Base-by-base conservation (phyloP, 1,140 invertebrate genomes). In the Ruditapes philippinarum region DNA sequence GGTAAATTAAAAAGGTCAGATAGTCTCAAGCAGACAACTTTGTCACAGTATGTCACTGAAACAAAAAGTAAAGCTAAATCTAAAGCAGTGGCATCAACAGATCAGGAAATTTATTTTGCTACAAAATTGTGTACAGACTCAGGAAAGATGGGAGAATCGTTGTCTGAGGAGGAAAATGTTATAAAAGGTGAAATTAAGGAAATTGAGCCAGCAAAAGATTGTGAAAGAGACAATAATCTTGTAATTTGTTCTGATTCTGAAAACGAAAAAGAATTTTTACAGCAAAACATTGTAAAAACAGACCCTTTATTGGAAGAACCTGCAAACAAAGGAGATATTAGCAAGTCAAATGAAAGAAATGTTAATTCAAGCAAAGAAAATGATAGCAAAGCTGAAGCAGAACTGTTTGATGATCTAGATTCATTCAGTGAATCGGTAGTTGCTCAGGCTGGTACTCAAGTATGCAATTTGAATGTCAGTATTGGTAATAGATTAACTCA, bases 381-480 rank as follows among this genome's bases (percentile, higher is more conserved):
- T 11, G 49, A 51, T 51, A 51, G 22, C 22, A 51, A 12, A 51
- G 9, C 9, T 9, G 22, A 51, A 12, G 49, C 9, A 57, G 25
- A 57, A 5, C n/a, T 19, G 42, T 5, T 45, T 45, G 5, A 45
- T 45, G 42, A 28, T 2, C n/a, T 31, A 4, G 22, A 65, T 19
- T 31, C 19, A 11, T 38, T 33, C 38, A 28, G 38, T 70, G 65
- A 38, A 70, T 70, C 65, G 19, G 22, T 70, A 38, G 38, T 19
- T 70, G 65, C 65, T 38, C 65, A 70, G 22, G 65, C 28, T 70
- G 65, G 65, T 38, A 70, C 65, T 17, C 65, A 70, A 70, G 33
- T 31, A 31, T 12, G 5, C 5, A 65, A 31, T 33, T 31, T 7
- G 22, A 57, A 19, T 17, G 9, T 57, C 14, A 22, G 51, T 19